Conservation (phyloP, 2,113 vertebrate genomes). For the Lepisosteus osseus region DNA sequence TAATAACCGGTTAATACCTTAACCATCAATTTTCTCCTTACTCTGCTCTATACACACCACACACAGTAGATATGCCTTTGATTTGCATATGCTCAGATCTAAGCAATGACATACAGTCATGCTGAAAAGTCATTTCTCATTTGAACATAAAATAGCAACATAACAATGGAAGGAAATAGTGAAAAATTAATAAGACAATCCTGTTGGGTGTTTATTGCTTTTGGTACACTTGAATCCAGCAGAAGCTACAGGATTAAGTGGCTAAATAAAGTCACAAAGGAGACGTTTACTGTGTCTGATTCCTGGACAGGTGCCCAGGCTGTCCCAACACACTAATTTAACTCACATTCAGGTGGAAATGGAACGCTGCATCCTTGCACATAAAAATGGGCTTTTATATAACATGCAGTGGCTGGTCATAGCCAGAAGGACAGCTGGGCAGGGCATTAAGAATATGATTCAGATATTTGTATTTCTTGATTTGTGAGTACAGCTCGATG, state of each 20-base stretch:
- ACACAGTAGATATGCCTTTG: too few species aligned
- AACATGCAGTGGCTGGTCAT: background rate
- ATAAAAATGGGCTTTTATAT: background rate
- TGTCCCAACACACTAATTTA: constrained; percentile 15
- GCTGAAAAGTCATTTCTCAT: background rate
- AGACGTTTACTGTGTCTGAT: background rate
- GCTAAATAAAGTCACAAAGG: constrained; percentile 3
- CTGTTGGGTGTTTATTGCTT: constrained; percentile 7
- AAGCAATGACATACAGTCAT: too few species aligned
- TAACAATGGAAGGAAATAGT: background rate
- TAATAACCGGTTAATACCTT: background rate
- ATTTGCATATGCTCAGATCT: too few species aligned
- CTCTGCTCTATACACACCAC: background rate
- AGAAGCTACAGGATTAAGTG: constrained; percentile 4
- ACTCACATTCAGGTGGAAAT: constrained; percentile 2
- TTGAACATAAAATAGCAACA: too few species aligned
- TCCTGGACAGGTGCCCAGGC: constrained; percentile 11
- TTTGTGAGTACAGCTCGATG: too few species aligned
- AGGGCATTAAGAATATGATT: background rate
- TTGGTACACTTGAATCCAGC: constrained; percentile 6
- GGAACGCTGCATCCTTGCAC: background rate
- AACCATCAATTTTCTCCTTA: background rate
- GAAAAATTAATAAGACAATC: constrained; percentile 3
- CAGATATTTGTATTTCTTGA: background rate
- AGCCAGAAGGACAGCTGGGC: constrained; percentile 1